Evolutionary conservation across 2,888 invertebrate genomes (phyloP), one percentile per base, ranked within the genome.

Genomic region (Colletes collaris): DNA sequence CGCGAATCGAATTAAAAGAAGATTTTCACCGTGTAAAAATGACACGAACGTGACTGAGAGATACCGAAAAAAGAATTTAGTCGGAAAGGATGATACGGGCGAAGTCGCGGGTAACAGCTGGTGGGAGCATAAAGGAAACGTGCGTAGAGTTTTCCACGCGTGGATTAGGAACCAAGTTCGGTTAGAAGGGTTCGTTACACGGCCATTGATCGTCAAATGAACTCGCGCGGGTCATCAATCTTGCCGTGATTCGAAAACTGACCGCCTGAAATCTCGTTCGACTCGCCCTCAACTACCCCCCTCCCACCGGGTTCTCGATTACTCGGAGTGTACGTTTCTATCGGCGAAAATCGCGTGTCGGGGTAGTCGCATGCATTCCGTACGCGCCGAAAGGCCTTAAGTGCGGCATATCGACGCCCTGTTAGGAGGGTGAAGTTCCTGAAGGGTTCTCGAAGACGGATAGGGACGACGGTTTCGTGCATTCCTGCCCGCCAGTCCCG

Each of bases 381-480:
- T 27, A 53, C n/a, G 46, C 58, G 60, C 13, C 40, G 44, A 62
- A 58, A 67, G 60, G 35, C 27, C 64, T 63, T 69, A 67, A 77
- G 64, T 44, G 63, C 53, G 63, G 50, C 27, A 56, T 68, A 75
- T 71, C 50, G 80, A 76, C 74, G 70, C 50, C 52, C 68, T 11
- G 73, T 74, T 71, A 62, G 46, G 37, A 86, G 70, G 68, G 76
- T 63, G 72, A 74, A 69, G 49, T 74, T 71, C 55, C 66, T 56
- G 62, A 72, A 77, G 74, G 66, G 67, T 73, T 64, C 70, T 72
- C 68, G 53, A 64, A 80, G 76, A 71, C 44, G 79, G 70, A 85
- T 66, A 72, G 65, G 65, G 64, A 71, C 56, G 67, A 64, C 69
- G 75, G 58, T 77, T 83, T 77, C 79, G 74, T 83, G 72, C 80